phyloP scores from a whole-genome alignment of 2,113 vertebrate genomes.

The Antennarius striatus region DNA sequence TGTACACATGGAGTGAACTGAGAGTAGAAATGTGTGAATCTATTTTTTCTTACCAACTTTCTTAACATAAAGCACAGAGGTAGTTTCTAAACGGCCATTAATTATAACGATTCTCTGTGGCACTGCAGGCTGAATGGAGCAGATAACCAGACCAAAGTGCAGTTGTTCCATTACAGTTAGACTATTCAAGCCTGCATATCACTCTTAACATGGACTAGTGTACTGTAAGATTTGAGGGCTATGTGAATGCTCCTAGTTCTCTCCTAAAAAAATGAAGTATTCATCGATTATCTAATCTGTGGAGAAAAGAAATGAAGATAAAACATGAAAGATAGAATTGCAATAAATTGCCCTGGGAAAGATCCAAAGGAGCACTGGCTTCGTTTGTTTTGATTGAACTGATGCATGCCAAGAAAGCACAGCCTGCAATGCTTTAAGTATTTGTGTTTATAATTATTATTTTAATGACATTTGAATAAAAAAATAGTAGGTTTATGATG shows the following conservation, averaged over 20 bases:
- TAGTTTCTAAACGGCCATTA: conserved; percentile 27
- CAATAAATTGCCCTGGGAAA: background rate
- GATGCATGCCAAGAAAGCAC: background rate
- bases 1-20: background rate
- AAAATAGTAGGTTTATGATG: background rate
- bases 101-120: conserved; percentile 14
- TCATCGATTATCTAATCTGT: no score
- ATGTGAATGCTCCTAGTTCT: background rate
- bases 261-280: no score
- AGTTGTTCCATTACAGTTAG: conserved; percentile 3
- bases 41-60: conserved; percentile 3
- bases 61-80: conserved; percentile 3
- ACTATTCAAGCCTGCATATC: conserved; percentile 5
- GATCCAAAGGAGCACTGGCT: no score
- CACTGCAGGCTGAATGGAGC: conserved; percentile 6
- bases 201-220: background rate
- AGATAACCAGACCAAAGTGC: conserved; percentile 23
- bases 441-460: background rate
- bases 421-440: background rate
- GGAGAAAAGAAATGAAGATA: no score
- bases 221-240: background rate
- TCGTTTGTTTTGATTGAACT: no score
- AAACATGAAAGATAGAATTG: background rate
- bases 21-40: background rate
- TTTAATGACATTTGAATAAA: background rate